These are phyloP conservation scores for Isoperla grammatica DNA, from an alignment of 2,888 invertebrate genomes.

Conservation along the genomic window DNA sequence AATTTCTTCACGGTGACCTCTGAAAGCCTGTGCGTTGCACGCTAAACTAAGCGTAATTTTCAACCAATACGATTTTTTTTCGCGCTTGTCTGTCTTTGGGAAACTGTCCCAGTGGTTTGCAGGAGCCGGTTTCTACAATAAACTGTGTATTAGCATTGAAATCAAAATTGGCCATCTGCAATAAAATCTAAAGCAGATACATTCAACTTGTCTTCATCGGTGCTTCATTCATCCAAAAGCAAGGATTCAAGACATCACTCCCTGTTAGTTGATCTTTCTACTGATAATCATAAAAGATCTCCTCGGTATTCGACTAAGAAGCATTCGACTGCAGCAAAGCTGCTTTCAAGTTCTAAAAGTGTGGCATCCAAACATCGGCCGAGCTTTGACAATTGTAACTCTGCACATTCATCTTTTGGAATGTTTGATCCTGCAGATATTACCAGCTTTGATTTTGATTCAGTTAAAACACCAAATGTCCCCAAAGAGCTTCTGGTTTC, in stretches of 20 bases:
- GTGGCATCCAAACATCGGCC: background rate
- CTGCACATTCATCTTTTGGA: background rate
- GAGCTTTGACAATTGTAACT: background rate
- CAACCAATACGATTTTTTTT: background rate
- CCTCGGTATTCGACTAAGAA: too few relatives aligned
- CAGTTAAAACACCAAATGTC: slow-evolving; percentile 22
- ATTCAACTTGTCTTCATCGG: too few relatives aligned
- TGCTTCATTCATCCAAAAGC: too few relatives aligned
- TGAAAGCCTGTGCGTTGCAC: background rate
- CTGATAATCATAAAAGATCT: too few relatives aligned
- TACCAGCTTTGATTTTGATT: slow-evolving; percentile 24
- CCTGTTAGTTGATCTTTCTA: background rate
- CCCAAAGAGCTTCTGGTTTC: slow-evolving; percentile 22
- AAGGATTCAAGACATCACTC: too few relatives aligned
- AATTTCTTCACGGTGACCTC: slow-evolving; percentile 6
- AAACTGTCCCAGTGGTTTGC: background rate
- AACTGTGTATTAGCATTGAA: background rate
- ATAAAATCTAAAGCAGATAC: too few relatives aligned
- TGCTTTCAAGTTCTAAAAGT: background rate
- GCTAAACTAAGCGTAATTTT: slow-evolving; percentile 2
- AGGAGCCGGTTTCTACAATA: background rate
- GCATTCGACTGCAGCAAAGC: background rate
- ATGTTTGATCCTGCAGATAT: background rate
- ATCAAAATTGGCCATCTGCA: too few relatives aligned
- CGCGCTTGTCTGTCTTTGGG: background rate